These are phyloP conservation scores for Puntigrus tetrazona DNA, from an alignment of 2,113 vertebrate genomes.

Conservation along the genomic window DNA sequence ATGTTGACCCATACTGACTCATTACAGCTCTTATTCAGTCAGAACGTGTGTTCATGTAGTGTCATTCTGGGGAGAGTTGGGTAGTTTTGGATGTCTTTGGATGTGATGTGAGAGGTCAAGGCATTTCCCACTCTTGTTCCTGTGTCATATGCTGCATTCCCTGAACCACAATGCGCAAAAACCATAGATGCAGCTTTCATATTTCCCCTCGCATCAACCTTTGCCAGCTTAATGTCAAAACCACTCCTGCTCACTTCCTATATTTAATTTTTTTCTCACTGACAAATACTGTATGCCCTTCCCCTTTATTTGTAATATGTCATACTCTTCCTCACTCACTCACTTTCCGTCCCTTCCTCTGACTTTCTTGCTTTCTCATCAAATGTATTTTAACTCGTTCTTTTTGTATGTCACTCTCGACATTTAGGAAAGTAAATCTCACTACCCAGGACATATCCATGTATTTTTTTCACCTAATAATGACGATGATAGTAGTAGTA, in stretches of 20 bases:
- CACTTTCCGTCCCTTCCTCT: neutral
- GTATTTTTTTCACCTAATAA: neutral
- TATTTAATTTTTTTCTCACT: neutral
- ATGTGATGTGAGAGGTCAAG: conserved; percentile 12
- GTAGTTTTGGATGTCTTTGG: conserved; percentile 18
- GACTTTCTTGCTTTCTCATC: neutral
- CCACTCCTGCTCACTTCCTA: neutral
- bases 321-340: neutral
- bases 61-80: neutral
- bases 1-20: neutral
- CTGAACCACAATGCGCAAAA: neutral
- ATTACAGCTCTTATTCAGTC: neutral
- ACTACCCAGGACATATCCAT: neutral
- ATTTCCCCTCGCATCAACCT: conserved; percentile 6
- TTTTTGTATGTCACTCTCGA: neutral
- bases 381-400: neutral
- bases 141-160: neutral
- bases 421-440: neutral
- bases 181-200: neutral
- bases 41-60: neutral
- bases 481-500: no score
- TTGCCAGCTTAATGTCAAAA: neutral
- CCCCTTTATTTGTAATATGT: neutral
- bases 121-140: conserved; percentile 1
- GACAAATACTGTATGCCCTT: neutral